Base-by-base conservation (phyloP, 2,797 vertebrate species). In the Clarias pachynema region DNA sequence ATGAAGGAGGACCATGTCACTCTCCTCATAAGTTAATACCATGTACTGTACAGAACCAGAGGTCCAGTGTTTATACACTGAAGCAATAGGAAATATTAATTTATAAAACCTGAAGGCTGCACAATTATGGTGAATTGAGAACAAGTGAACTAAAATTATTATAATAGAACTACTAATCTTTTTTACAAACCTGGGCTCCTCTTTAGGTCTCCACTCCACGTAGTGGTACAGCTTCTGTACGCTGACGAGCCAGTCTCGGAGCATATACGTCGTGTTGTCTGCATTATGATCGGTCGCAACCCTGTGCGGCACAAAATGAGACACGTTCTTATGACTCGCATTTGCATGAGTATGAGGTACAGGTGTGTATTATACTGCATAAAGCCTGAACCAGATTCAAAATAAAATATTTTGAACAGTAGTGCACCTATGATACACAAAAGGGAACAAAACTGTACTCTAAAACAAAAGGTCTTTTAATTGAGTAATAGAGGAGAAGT, bases 211-310 rank as follows among this genome's bases (percentile, higher is more conserved):
- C 97, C 97, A 98, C 89, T 97, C 97, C 89, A 98, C 97, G 0
- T 96, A 95, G 89, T 98, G 97, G 91, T 98, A 98, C 60, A 95
- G 89, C 2, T 88, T 96, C 92, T 97, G 96, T 59, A 97, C 94
- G 0, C 96, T 96, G 88, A 95, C 91, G 29, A 98, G 96, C 97
- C 97, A 98, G 88, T 98, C 95, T 1, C 95, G 95, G 72, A 98
- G 94, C 66, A 98, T 88, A 0, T 91, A 90, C 0, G 96, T 96
- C 0, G 97, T 98, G 91, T 98, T 97, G 94, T 98, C 97, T 31
- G 90, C 83, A n/a, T 97, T 98, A 86, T 98, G 97, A 91, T 98
- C 97, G 0, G 97, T 98, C 1, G 97, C 97, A 59, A 97, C 96
- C 97, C 97, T 98, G 94, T 88, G 26, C 40, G 44, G 49, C 18